Conservation (phyloP, 2,797 vertebrate species). For the Peromyscus melanophrys region DNA sequence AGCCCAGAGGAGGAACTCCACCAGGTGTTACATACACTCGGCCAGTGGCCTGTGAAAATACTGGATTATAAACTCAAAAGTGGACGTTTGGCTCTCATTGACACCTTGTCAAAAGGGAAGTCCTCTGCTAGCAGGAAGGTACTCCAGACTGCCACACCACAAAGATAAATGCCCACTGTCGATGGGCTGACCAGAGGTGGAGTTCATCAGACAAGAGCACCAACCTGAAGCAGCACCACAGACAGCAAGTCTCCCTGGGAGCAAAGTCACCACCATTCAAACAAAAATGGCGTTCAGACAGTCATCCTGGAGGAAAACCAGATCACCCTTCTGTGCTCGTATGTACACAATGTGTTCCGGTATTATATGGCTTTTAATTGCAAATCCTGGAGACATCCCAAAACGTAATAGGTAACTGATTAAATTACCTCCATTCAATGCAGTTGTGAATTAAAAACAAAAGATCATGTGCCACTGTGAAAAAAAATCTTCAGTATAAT, state of each 20-base stretch:
- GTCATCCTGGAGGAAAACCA: constrained; percentile 34
- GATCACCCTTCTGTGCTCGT: not conserved
- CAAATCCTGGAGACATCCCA: not conserved
- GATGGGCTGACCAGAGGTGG: not conserved
- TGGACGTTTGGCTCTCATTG: not conserved
- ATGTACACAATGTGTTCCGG: not conserved
- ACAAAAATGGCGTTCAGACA: constrained; percentile 55
- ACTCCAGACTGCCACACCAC: not conserved
- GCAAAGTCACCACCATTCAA: not conserved
- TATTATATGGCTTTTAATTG: not conserved
- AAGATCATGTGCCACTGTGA: not conserved
- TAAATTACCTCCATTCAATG: not conserved
- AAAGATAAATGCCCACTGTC: not conserved
- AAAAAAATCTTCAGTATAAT: not conserved
- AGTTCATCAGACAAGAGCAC: not conserved
- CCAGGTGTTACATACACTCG: not conserved
- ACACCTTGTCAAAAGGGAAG: not conserved
- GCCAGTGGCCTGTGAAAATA: not conserved
- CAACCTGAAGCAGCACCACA: not conserved
- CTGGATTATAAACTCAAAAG: not conserved
- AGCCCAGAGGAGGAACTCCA: not conserved
- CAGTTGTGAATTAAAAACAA: not conserved
- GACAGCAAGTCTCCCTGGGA: not conserved
- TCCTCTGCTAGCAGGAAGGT: not conserved
- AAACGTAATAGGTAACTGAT: not conserved